Evolutionary conservation across 2,888 invertebrate species (phyloP).

Genomic region (Tholera decimalis): DNA sequence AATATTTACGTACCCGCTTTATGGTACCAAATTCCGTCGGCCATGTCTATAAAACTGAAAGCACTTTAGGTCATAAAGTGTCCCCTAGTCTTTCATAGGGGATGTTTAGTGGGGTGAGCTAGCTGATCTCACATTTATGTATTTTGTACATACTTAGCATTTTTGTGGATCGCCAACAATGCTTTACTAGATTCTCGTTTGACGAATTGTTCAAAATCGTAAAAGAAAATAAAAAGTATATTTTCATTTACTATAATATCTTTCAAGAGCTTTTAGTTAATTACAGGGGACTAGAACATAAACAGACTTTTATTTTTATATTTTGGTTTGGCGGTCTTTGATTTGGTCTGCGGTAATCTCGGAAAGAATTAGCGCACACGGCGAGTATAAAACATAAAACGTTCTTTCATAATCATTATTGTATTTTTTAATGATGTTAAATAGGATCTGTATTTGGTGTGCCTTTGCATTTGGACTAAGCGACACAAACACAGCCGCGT

Average conservation of each 20-base stretch:
- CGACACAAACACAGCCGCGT: no score
- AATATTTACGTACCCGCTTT: slow-evolving; percentile 51
- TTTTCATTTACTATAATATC: no score
- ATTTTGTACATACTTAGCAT: slow-evolving; percentile 38
- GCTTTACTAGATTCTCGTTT: slow-evolving; percentile 18
- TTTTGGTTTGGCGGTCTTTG: no score
- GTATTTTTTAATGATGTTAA: no score
- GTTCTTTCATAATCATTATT: no score
- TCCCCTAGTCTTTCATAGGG: slow-evolving; percentile 54
- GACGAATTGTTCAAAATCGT: slow-evolving; percentile 12
- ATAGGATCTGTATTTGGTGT: neutral
- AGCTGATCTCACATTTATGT: slow-evolving; percentile 48
- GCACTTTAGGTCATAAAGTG: slow-evolving; percentile 60
- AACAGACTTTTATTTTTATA: no score
- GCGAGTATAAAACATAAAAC: no score
- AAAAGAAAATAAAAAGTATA: no score
- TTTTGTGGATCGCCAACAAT: slow-evolving; percentile 26
- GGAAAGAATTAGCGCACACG: no score
- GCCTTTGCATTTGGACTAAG: neutral
- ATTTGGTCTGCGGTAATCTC: no score
- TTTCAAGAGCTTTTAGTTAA: no score
- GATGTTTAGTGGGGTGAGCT: slow-evolving; percentile 48
- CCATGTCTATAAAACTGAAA: slow-evolving; percentile 58
- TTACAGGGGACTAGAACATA: no score
- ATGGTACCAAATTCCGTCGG: slow-evolving; percentile 51